These are phyloP conservation scores for Dromius quadrimaculatus DNA, from an alignment of 2,888 invertebrate species.

Conservation along the genomic window DNA sequence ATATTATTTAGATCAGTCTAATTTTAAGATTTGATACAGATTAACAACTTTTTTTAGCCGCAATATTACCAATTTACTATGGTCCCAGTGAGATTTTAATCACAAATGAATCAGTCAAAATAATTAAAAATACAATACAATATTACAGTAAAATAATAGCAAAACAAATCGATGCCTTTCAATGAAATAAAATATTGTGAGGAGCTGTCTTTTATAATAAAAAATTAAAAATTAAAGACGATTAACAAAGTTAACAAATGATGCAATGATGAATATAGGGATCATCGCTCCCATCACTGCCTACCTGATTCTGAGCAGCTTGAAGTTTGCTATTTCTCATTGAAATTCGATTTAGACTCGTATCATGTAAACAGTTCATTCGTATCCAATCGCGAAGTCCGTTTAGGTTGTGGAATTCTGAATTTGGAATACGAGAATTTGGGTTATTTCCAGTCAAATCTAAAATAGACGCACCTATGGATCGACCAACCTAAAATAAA, in stretches of 20 bases:
- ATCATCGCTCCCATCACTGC: constrained; percentile 41
- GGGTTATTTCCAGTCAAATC: constrained; percentile 87
- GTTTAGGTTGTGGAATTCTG: constrained; percentile 79
- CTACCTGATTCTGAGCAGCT: constrained; percentile 50
- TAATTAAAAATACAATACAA: background rate
- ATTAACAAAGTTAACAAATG: constrained; percentile 31
- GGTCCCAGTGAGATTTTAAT: constrained; percentile 10
- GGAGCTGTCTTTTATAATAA: constrained; percentile 8
- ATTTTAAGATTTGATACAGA: constrained; percentile 7
- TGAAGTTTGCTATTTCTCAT: constrained; percentile 6
- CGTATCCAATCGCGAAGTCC: constrained; percentile 77
- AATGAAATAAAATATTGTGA: background rate
- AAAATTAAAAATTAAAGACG: background rate
- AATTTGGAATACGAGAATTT: constrained; percentile 83
- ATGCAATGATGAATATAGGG: constrained; percentile 38
- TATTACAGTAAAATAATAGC: background rate
- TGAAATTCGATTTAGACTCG: constrained; percentile 11
- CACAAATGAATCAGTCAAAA: background rate
- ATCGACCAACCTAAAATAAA: constrained; percentile 76
- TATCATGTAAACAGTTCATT: constrained; percentile 57
- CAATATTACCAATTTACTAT: background rate
- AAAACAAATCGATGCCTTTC: constrained; percentile 5
- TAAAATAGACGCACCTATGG: constrained; percentile 85
- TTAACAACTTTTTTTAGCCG: background rate
- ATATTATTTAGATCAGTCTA: constrained; percentile 11